Evolutionary conservation across 2,797 vertebrate species (phyloP), one percentile per base, ranked within the genome.

Genomic region (Anguilla obscura): DNA sequence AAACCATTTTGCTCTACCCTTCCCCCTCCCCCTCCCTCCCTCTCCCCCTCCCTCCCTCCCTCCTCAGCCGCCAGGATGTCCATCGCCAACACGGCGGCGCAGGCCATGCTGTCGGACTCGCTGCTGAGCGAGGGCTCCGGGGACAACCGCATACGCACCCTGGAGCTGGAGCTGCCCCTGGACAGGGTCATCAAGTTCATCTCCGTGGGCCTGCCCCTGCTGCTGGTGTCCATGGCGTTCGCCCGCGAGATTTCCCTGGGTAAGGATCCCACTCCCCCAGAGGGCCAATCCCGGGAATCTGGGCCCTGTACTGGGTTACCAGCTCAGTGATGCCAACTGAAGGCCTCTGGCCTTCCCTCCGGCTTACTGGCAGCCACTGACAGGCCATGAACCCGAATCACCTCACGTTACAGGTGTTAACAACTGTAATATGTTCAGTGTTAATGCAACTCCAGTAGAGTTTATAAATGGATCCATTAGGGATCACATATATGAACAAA

Each of bases 81-180:
- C 0, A 98, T 99, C 0, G 98, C 98, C 0, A 96, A 96, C 92
- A 94, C 95, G 0, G 98, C 97, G 0, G 97, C 98, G 0, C 97
- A 97, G 94, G 98, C 97, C 92, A 98, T 99, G 97, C 96, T 99
- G 88, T 97, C 98, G 0, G 98, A 99, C 54, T 97, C 98, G 88
- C 94, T 99, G 87, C 96, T 99, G 90, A 97, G 97, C 0, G 96
- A 97, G 3, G 89, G 92, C 10, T 86, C 93, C 0, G 93, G 92
- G 4, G 92, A 94, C 90, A 92, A 94, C 88, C 95, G 94, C 40
- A 93, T 96, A 87, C 95, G 91, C 86, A 94, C 96, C 79, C 94
- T 99, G 91, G 96, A 96, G 52, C 93, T 99, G 94, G 98, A 99
- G 91, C 95, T 99, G 91, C 98, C 98, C 0, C 94, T 98, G 12